phyloP scores from a whole-genome alignment of 2,888 invertebrate genomes.

The Caenorhabditis macrosperma region DNA sequence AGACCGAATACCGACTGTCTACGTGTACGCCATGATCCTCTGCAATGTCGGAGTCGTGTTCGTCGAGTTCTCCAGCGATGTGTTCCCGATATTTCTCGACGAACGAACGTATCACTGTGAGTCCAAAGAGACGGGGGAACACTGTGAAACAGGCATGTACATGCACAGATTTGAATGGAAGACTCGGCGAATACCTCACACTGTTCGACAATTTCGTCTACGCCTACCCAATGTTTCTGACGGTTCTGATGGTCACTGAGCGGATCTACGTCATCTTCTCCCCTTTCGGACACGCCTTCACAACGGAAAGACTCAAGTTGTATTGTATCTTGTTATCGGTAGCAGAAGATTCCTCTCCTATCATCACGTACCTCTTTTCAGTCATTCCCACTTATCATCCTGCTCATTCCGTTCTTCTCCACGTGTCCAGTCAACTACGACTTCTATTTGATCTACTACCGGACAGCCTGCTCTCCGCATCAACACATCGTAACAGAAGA shows the following conservation, averaged over 20 bases:
- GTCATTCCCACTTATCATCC: neutral
- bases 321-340: conserved; percentile 15
- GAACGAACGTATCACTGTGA: conserved; percentile 13
- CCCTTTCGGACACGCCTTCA: conserved; percentile 11
- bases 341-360: neutral
- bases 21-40: conserved; percentile 13
- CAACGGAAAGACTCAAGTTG: conserved; percentile 3
- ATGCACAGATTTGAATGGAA: neutral
- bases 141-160: neutral
- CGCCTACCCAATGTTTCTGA: conserved; percentile 19
- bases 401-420: conserved; percentile 25
- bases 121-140: neutral
- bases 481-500: conserved; percentile 12
- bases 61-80: neutral
- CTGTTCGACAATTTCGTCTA: conserved; percentile 22
- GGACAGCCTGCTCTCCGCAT: conserved; percentile 23
- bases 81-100: conserved; percentile 18
- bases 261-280: conserved; percentile 15
- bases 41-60: conserved; percentile 10
- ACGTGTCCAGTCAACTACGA: conserved; percentile 19
- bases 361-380: neutral
- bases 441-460: conserved; percentile 19
- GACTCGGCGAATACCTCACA: conserved; percentile 15
- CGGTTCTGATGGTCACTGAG: conserved; percentile 23
- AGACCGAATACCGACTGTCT: conserved; percentile 11